Base-by-base conservation (phyloP, 2,113 vertebrate species). In the Genyomyrus donnyi region DNA sequence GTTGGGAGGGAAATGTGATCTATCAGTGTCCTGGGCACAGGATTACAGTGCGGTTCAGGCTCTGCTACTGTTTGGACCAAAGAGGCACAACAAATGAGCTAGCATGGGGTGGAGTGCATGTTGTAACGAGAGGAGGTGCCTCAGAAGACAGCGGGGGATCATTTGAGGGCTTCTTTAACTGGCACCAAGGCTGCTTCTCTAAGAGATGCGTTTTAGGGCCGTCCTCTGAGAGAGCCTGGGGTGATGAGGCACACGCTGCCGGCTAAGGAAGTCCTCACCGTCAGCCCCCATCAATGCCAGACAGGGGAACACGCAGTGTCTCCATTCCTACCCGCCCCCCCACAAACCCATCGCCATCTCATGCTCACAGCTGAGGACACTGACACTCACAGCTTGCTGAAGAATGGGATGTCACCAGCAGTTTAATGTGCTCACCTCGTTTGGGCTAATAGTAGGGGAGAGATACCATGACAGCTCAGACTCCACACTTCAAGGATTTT, bases 321-420 rank as follows among this genome's bases (percentile, higher is more conserved):
- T 52, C 48, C 87, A 24, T 17, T 56, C 85, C 56, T 21, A 17
- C 27, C 84, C 19, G 3, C 13, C 27, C 35, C 19, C 52, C 70
- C 84, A 84, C 83, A 87, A 49, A 52, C 66, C 86, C 85, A 88
- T 66, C 9, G 31, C 50, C 15, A 58, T 89, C 89, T 88, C 80
- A 91, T 13, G 48, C 42, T 89, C 80, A 85, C 88, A n/a, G 52
- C 84, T 56, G 27, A 87, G 85, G 45, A 53, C 6, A 39, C 80
- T 52, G 85, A 87, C 48, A 87, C 83, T 50, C 24, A 50, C 27
- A 53, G 35, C 21, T 21, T 85, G 42, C 83, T 53, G 19, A 27
- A 52, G 50, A 39, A 19, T 31, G n/a, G 27, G 13, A 53, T 87
- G 85, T 87, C 50, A 39, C 31, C 50, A 4, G 27, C 13, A 53